These are phyloP conservation scores for Athalia cordata DNA, from an alignment of 2,888 invertebrate species.

Conservation along the genomic window DNA sequence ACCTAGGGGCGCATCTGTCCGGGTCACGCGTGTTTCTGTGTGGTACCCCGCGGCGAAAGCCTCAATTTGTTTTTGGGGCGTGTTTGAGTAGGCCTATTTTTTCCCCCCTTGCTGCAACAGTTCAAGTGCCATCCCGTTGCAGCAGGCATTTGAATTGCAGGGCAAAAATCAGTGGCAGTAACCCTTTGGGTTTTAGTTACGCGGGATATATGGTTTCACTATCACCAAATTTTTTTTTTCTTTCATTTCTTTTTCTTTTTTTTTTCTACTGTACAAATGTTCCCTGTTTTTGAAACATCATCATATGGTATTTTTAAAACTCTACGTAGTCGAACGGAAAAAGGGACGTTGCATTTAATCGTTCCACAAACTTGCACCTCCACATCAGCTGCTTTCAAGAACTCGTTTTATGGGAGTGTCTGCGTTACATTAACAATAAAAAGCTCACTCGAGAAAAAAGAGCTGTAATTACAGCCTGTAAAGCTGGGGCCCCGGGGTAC, in stretches of 20 bases:
- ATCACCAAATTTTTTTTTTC: not conserved
- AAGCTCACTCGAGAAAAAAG: too few species aligned
- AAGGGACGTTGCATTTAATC: too few species aligned
- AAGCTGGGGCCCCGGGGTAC: too few species aligned
- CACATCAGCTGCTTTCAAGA: too few species aligned
- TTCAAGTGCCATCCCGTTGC: conserved; percentile 26
- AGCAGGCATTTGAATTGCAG: conserved; percentile 22
- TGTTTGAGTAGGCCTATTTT: conserved; percentile 44
- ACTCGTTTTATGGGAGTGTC: too few species aligned
- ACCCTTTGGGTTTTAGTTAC: not conserved
- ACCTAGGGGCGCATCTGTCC: conserved; percentile 20
- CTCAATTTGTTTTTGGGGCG: conserved; percentile 45
- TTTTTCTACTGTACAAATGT: not conserved
- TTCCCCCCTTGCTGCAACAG: not conserved
- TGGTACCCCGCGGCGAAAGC: conserved; percentile 30
- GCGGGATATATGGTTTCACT: not conserved
- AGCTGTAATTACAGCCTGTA: too few species aligned
- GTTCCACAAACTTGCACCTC: too few species aligned
- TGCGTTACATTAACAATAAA: too few species aligned
- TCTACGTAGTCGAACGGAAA: too few species aligned
- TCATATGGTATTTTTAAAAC: too few species aligned
- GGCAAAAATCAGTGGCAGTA: conserved; percentile 19
- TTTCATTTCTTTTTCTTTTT: conserved; percentile 4
- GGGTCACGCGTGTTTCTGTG: not conserved
- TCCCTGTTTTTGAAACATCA: not conserved